Evolutionary conservation across 2,797 vertebrate genomes (phyloP).

Genomic region (Sylvilagus floridanus): DNA sequence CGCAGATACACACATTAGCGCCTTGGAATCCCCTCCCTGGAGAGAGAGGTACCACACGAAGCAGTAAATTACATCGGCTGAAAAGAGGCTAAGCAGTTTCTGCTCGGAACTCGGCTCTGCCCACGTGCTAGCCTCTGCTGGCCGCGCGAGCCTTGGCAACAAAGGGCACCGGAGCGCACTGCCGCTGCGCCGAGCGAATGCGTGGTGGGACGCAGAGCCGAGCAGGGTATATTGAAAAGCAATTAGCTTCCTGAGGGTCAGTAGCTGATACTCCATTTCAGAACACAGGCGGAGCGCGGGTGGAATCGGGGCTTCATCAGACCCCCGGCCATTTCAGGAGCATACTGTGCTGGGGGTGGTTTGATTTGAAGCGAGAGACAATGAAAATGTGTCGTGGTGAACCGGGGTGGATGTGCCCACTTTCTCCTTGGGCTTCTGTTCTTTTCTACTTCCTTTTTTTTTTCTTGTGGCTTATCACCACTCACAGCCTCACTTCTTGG

Average conservation of each 20-base stretch:
- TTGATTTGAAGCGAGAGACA: constrained; percentile 37
- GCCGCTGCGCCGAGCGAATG: fast-evolving
- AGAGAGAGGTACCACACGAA: not conserved
- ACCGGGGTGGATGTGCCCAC: not conserved
- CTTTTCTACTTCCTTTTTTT: not conserved
- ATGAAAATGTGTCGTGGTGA: not conserved
- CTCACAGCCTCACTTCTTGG: not conserved
- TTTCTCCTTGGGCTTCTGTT: constrained; percentile 24
- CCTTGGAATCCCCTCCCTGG: constrained; percentile 55
- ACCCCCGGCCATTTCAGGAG: not conserved
- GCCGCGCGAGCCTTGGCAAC: not conserved
- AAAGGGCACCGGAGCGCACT: not conserved
- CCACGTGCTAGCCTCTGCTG: constrained; percentile 29
- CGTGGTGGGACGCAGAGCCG: not conserved
- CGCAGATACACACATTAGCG: constrained; percentile 27
- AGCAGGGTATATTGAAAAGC: constrained; percentile 39
- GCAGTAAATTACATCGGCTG: constrained; percentile 62
- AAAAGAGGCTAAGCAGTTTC: constrained; percentile 15
- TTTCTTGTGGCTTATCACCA: not conserved
- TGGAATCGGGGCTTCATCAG: constrained; percentile 36
- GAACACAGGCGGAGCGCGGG: not conserved
- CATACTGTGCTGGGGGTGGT: constrained; percentile 60
- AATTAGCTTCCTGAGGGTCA: constrained; percentile 66
- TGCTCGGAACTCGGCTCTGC: constrained; percentile 32
- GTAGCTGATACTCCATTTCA: constrained; percentile 56